Evolutionary conservation across 2,888 invertebrate genomes (phyloP).

Genomic region (Caenorhabditis angaria): DNA sequence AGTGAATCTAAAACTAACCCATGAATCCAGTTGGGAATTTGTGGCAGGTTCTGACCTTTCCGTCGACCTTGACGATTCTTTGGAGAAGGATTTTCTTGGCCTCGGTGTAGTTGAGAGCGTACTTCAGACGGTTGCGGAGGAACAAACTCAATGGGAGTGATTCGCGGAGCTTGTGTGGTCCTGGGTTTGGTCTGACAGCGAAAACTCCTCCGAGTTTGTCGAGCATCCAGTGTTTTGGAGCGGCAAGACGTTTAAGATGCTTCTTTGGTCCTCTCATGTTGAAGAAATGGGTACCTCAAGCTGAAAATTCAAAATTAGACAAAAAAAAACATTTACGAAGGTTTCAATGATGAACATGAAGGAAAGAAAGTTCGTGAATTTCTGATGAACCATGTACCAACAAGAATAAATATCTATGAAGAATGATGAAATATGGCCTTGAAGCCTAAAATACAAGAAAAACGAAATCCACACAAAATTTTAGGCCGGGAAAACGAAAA

Average conservation of each 20-base stretch:
- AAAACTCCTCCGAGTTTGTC: conserved; percentile 80
- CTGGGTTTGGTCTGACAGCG: conserved; percentile 95
- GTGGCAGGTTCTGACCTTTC: conserved; percentile 94
- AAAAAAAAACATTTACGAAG: neutral
- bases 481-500: conserved; percentile 7
- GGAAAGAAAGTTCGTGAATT: conserved; percentile 1
- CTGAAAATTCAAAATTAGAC: conserved; percentile 19
- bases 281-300: conserved; percentile 42
- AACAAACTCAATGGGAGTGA: conserved; percentile 95
- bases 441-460: too few relatives aligned
- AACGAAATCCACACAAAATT: conserved; percentile 9
- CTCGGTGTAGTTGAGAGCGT: conserved; percentile 94
- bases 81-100: conserved; percentile 98
- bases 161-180: conserved; percentile 96
- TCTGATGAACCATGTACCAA: too few relatives aligned
- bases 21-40: conserved; percentile 98
- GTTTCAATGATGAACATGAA: conserved; percentile 3
- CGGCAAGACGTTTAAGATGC: conserved; percentile 98
- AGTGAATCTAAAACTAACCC: conserved; percentile 84
- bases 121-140: conserved; percentile 94
- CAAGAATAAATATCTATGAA: too few relatives aligned
- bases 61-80: conserved; percentile 95
- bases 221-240: conserved; percentile 99
- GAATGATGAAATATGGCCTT: too few relatives aligned
- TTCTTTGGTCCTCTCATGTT: conserved; percentile 93